Evolutionary conservation across 2,113 vertebrate species (phyloP).

Genomic region (Athene noctua): DNA sequence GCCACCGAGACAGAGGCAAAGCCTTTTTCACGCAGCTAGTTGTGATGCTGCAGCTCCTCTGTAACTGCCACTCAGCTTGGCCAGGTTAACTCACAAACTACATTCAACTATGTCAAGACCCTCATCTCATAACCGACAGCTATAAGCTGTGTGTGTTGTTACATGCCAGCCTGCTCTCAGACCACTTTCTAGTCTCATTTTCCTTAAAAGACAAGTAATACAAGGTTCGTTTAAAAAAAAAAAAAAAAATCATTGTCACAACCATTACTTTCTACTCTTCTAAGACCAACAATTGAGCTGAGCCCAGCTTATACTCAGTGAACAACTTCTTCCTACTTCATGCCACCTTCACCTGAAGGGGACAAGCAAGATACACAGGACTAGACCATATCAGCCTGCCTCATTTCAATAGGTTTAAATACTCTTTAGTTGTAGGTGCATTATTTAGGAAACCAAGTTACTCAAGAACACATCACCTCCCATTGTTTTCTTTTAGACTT

Average conservation of each 20-base stretch:
- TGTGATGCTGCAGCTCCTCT: background rate
- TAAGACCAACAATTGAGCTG: background rate
- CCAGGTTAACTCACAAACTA: background rate
- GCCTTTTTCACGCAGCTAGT: background rate
- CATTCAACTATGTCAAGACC: accelerated
- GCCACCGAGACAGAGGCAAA: accelerated
- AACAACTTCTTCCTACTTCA: background rate
- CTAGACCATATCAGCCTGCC: background rate
- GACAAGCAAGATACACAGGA: background rate
- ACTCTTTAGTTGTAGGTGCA: background rate
- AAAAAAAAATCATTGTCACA: background rate
- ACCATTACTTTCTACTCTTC: background rate
- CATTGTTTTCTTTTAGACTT: background rate
- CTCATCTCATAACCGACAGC: background rate
- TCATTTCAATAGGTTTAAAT: background rate
- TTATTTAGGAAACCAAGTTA: background rate
- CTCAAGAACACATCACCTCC: background rate
- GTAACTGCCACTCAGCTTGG: background rate
- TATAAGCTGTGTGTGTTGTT: accelerated
- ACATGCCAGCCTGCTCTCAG: background rate
- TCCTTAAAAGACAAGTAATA: background rate
- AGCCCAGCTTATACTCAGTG: accelerated
- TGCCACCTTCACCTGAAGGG: background rate
- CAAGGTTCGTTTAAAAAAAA: background rate
- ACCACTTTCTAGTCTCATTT: background rate